Percentiles rank a stretch among this genome's conserved stretches.
Evolutionary conservation across 30 jellyfish, hydroid and myxozoan genomes (phyloP).

Genomic region (Chrysaora quinquecirrha): DNA sequence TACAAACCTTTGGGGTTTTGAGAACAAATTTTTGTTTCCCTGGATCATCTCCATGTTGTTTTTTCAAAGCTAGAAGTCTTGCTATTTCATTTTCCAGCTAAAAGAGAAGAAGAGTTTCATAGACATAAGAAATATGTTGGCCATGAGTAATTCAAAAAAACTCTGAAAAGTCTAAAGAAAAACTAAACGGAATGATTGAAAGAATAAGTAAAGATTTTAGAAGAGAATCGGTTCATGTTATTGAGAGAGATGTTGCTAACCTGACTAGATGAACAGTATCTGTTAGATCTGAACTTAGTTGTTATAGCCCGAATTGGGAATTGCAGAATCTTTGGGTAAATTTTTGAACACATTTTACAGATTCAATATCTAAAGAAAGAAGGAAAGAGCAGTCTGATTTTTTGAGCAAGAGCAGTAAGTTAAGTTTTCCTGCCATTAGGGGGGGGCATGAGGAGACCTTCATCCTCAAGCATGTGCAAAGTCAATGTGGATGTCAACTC

Average conservation of each 20-base stretch:
- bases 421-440: too few species aligned
- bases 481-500: too few species aligned
- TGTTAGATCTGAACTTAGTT: slow-evolving; percentile 39
- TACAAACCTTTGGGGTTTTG: slow-evolving; percentile 94
- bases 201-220: too few species aligned
- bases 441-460: too few species aligned
- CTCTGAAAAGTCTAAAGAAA: neutral
- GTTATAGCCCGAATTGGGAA: slow-evolving; percentile 29
- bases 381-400: slow-evolving; percentile 15
- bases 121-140: neutral
- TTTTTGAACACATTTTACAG: slow-evolving; percentile 51
- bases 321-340: slow-evolving; percentile 42
- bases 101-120: neutral
- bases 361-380: slow-evolving; percentile 38
- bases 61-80: slow-evolving; percentile 70
- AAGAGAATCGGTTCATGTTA: too few species aligned
- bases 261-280: slow-evolving; percentile 19
- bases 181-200: neutral
- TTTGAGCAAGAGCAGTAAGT: too few species aligned
- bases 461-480: too few species aligned
- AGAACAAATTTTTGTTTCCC: slow-evolving; percentile 94
- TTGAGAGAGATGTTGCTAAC: slow-evolving; percentile 24
- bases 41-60: slow-evolving; percentile 81
- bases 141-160: neutral
- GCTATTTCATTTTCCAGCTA: slow-evolving; percentile 92